These are phyloP conservation scores for Melanotaenia nigrans DNA, from an alignment of 2,797 vertebrate species.

Conservation along the genomic window DNA sequence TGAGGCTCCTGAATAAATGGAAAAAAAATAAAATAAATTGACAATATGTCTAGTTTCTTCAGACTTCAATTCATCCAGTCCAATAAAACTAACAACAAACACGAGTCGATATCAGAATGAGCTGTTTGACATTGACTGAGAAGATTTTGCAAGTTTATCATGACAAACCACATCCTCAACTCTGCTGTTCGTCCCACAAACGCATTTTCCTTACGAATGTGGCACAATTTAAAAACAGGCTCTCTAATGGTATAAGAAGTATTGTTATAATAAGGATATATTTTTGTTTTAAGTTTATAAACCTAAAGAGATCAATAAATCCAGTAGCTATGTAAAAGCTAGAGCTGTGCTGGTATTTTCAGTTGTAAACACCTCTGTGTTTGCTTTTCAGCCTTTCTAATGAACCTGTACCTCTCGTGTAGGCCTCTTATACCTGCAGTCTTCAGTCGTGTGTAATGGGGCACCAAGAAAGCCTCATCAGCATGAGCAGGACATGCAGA, in stretches of 20 bases:
- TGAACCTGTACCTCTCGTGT: background rate
- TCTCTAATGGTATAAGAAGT: too few species aligned
- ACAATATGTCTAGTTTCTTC: background rate
- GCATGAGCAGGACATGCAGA: background rate
- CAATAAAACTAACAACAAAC: too few species aligned
- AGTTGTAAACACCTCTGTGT: background rate
- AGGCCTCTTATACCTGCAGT: background rate
- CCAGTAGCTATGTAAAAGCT: background rate
- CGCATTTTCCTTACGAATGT: too few species aligned
- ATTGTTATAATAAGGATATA: background rate
- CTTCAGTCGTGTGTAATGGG: background rate
- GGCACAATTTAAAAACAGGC: too few species aligned
- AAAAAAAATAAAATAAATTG: background rate
- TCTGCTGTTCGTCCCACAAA: too few species aligned
- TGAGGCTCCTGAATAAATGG: background rate
- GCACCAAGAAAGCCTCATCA: background rate
- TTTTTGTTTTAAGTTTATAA: background rate
- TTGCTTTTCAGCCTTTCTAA: too few species aligned
- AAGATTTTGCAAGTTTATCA: too few species aligned
- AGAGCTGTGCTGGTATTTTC: background rate
- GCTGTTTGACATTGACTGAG: too few species aligned
- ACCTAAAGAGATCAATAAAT: background rate
- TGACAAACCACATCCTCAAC: too few species aligned
- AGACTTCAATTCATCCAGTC: background rate
- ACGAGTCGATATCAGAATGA: too few species aligned